Evolutionary conservation across 2,113 vertebrate species (phyloP), one percentile per base, ranked within the genome.

Genomic region (Rostratula benghalensis): DNA sequence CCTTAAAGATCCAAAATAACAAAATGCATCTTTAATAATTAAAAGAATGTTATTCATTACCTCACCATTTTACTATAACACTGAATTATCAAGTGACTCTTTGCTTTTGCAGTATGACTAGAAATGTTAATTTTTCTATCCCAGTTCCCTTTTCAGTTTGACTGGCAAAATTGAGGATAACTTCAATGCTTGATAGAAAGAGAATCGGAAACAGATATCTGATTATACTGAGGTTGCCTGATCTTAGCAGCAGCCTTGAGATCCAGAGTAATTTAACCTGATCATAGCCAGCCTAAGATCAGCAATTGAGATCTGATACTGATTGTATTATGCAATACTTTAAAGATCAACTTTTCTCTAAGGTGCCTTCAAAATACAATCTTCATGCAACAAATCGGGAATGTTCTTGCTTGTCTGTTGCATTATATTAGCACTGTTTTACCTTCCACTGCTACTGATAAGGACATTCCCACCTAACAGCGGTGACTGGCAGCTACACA

Each of bases 1-100:
- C 74, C 35, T 86, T 95, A 73, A 90, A 97, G 96, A 97, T 83
- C 89, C 83, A 89, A 97, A 95, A 97, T 98, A 98, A 98, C 95
- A 96, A 97, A 97, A 97, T 96, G 85, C 80, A 94, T 97, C 89
- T 97, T 98, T 97, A 98, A 98, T 98, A 97, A 97, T 98, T 98
- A 94, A 98, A 94, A 94, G 54, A 68, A 87, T 83, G 93, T 89
- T 93, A 97, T 97, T 98, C 95, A 97, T 97, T 92, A 96, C 51
- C 67, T 96, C 81, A 74, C 63, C 48, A n/a, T 96, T 96, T 97
- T 96, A 90, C 50, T 95, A 81, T 77, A 92, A 80, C 61, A 65
- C 57, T 83, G 87, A 94, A 94, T 97, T 95, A 91, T 90, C 86
- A 96, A 91, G 73, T 3, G 27, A 37, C 91, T 69, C 81, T 91